Evolutionary conservation across 2,888 invertebrate genomes (phyloP), one percentile per base, ranked within the genome.

Genomic region (Drosophila nigricruria): DNA sequence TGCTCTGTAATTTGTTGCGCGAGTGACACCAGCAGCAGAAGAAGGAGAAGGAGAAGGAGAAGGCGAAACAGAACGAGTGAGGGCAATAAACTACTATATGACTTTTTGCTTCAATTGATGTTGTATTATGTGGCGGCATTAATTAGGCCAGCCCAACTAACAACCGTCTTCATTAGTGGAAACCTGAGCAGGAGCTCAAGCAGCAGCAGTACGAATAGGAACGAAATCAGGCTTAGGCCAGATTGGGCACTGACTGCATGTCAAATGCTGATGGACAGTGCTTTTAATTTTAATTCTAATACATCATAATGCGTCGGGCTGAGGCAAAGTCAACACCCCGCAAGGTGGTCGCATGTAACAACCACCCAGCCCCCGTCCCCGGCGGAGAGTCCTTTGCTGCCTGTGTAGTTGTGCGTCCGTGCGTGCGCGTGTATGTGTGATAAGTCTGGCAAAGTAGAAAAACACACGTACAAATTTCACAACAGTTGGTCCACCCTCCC

Each of bases 211-310:
- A n/a, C n/a, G 14, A 32, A 3, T 14, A 20, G 20, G 52, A 23
- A 34, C 18, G 20, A 52, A 32, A 10, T 9, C 16, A 9, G 38
- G 18, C 50, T 30, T 27, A 30, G 20, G 5, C 42, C 16, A 1
- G 16, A 43, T 20, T n/a, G 60, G 34, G 9, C 12, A 32, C n/a
- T 47, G 43, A 75, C 66, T 50, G 64, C 79, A 67, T 74, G 71
- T 77, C 82, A 82, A 77, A 80, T 66, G 64, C 68, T 77, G 77
- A 73, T 57, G 79, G 68, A 76, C 77, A 74, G 78, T 75, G 80
- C 87, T 90, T 91, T 91, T 90, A 87, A 91, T 91, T 91, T 91
- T 87, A 82, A 87, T 82, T 81, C 89, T 90, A 91, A 91, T 91
- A 89, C 90, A 91, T 91, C 91, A 91, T 90, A 91, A 91, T 84